Conservation (phyloP, 30 jellyfish, hydroid and myxozoan genomes). For the Nemopilema nomurai region DNA sequence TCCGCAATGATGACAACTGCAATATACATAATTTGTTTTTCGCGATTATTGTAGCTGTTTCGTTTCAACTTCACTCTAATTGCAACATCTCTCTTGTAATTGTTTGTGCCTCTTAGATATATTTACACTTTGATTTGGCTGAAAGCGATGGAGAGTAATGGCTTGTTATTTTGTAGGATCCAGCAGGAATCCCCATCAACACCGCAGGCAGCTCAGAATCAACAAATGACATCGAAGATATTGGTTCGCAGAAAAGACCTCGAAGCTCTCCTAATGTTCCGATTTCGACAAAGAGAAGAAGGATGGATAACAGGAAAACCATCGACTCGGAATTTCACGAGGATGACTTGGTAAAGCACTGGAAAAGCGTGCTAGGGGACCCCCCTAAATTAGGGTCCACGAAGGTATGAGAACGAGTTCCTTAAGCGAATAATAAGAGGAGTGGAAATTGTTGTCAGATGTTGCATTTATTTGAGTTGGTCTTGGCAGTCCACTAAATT, state of each 20-base stretch:
- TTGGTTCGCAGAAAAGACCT: conserved; percentile 63
- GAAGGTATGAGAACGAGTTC: conserved; percentile 55
- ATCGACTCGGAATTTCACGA: conserved; percentile 73
- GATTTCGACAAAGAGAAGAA: conserved; percentile 63
- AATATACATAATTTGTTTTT: too few relatives aligned
- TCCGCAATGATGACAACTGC: too few relatives aligned
- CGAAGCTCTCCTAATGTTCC: conserved; percentile 66
- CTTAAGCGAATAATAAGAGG: too few relatives aligned
- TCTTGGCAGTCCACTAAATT: too few relatives aligned
- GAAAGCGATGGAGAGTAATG: not conserved
- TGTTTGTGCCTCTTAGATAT: too few relatives aligned
- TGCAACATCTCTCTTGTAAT: too few relatives aligned
- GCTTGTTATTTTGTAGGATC: not conserved
- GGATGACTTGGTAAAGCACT: conserved; percentile 67
- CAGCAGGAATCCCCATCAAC: conserved; percentile 30
- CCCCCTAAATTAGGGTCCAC: conserved; percentile 82
- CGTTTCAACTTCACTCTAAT: too few relatives aligned
- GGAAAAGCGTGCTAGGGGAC: conserved; percentile 85
- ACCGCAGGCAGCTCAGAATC: not conserved
- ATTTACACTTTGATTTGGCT: too few relatives aligned
- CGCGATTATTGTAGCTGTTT: too few relatives aligned
- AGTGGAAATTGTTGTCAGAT: too few relatives aligned
- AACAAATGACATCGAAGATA: conserved; percentile 70
- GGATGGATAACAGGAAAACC: conserved; percentile 52
- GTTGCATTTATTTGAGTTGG: too few relatives aligned